Evolutionary conservation across 2,888 invertebrate genomes (phyloP).

Genomic region (Agrochola circellaris): DNA sequence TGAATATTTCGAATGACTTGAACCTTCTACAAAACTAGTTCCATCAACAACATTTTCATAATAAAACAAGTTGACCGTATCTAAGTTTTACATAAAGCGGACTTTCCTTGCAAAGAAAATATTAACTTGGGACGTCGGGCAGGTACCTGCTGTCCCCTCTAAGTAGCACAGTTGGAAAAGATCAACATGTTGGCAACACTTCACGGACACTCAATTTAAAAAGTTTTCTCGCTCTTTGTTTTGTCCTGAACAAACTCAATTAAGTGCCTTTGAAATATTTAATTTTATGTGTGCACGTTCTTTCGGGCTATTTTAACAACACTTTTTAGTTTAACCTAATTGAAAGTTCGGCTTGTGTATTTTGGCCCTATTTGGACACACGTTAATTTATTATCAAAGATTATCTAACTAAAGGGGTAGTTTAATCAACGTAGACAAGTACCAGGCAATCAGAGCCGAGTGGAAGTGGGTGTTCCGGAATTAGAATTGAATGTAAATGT

Average conservation of each 20-base stretch:
- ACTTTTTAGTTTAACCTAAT: conserved; percentile 56
- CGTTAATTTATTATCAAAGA: conserved; percentile 64
- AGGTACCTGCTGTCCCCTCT: conserved; percentile 73
- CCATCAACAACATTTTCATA: conserved; percentile 14
- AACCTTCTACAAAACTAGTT: conserved; percentile 22
- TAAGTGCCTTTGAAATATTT: conserved; percentile 87
- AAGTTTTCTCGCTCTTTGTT: conserved; percentile 88
- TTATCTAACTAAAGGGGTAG: conserved; percentile 74
- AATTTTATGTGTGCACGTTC: conserved; percentile 77
- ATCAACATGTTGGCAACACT: conserved; percentile 90
- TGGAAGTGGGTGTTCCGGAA: conserved; percentile 86
- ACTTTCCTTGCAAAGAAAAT: conserved; percentile 82
- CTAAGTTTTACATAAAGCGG: conserved; percentile 66
- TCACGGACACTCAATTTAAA: conserved; percentile 90
- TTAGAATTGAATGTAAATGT: conserved; percentile 91
- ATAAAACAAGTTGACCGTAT: conserved; percentile 51
- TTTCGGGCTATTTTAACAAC: conserved; percentile 57
- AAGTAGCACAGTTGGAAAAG: conserved; percentile 80
- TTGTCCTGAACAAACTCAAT: conserved; percentile 91
- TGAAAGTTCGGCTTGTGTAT: conserved; percentile 36
- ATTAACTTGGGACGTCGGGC: conserved; percentile 81
- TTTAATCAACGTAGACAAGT: conserved; percentile 88
- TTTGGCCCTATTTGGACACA: conserved; percentile 47
- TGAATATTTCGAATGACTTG: neutral
- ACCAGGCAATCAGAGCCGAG: conserved; percentile 88